Evolutionary conservation across 2,888 invertebrate species (phyloP), one percentile per base, ranked within the genome.

Genomic region (Hydroisotoma schaefferi): DNA sequence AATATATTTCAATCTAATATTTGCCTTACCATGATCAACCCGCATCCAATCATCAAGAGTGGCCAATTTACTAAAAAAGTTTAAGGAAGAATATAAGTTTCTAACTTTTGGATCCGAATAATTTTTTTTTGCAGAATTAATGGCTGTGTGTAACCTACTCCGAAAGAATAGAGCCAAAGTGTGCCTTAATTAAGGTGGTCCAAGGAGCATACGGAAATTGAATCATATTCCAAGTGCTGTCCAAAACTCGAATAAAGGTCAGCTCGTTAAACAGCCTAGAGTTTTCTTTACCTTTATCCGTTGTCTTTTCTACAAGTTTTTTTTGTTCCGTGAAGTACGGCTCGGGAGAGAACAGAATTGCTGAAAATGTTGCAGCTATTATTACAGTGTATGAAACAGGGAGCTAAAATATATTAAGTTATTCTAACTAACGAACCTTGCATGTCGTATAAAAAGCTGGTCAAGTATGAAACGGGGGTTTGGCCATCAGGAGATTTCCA

Each of bases 291-390:
- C 91, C 94, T 76, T 91, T 88, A 75, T 92, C 91, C 0, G 90
- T 88, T 48, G 90, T 90, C 74, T 87, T 87, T 76, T 94, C 94
- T 73, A 88, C 89, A 75, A 94, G 94, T 76, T 93, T 95, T 5
- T 94, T 94, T 18, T 94, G 94, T 78, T 95, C 94, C 77, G 94
- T 94, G 80, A 90, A 97, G 78, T 94, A 95, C 0, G 95, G 97
- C 78, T 95, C 94, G 43, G 87, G 82, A 53, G 94, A 94, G 65
- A 97, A 83, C 70, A 97, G 94, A 73, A 95, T 83, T 43, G 94
- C 94, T 81, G 70, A 10, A 63, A 73, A 40, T 22, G 33, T 29
- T 10, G 56, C 43, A 52, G 48, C 40, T 20, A 57, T 40, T 38
- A 55, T 26, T n/a, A n/a, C n/a, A n/a, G n/a, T n/a, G n/a, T n/a